Evolutionary conservation across 2,797 vertebrate species (phyloP), one percentile per base, ranked within the genome.

Genomic region (Hydrophis major): DNA sequence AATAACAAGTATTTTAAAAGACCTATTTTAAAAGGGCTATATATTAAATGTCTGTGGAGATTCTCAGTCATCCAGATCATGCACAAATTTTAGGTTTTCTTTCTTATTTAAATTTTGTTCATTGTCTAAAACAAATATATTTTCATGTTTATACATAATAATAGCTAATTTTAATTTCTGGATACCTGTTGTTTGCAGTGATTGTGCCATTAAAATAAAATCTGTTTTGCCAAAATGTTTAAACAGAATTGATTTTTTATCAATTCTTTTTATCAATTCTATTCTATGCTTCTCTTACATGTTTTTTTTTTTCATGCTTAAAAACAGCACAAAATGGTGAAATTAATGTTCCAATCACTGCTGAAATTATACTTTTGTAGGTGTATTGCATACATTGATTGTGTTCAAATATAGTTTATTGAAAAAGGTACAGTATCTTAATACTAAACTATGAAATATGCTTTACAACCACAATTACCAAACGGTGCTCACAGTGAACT

Each of bases 121-220:
- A 4, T 91, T 57, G 90, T 94, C 61, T 92, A 93, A 66, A 90
- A 32, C 55, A 78, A 90, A 56, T 87, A 94, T 93, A 37, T 59
- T 10, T 59, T 93, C 47, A 42, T 53, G 74, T 86, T 74, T 25
- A 57, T 92, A 4, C 22, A 18, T 25, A 66, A 69, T 22, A 0
- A 88, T 47, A 90, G 94, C 94, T 94, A 63, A 22, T 92, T 92
- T 91, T 5, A 91, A 91, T 90, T 90, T 90, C 83, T 94, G 1
- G 57, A 32, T 69, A 83, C 56, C 89, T 88, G 37, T 60, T 88
- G 22, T 25, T 20, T 88, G 53, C 59, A 66, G 27, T 57, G 60
- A 86, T 90, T 86, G 27, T 61, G n/a, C 32, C 89, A 57, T 28
- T 78, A 86, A 93, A 93, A 90, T 90, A 78, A 88, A 90, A 69